These are phyloP conservation scores for Mirza zaza DNA, from an alignment of 2,113 vertebrate genomes.

Conservation along the genomic window DNA sequence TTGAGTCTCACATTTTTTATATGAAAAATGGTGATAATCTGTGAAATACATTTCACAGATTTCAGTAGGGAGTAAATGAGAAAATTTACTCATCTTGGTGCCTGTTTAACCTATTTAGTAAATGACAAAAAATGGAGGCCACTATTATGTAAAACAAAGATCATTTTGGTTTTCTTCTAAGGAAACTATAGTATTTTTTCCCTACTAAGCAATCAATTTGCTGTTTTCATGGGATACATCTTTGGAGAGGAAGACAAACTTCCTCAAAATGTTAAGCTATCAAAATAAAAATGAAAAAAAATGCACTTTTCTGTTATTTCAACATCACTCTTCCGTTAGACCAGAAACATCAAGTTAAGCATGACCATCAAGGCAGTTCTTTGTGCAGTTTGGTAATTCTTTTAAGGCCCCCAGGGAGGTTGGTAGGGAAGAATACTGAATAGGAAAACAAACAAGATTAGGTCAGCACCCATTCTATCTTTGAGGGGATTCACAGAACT, in stretches of 20 bases:
- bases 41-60: neutral
- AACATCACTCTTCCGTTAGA: slow-evolving; percentile 22
- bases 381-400: neutral
- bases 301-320: slow-evolving; percentile 32
- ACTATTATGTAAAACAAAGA: neutral
- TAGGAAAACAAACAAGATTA: slow-evolving; percentile 31
- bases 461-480: slow-evolving; percentile 11
- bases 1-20: neutral
- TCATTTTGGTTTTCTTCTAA: neutral
- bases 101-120: neutral
- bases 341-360: slow-evolving; percentile 20
- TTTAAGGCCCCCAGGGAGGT: neutral
- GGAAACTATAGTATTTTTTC: neutral
- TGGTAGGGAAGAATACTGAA: neutral
- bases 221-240: neutral
- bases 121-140: neutral
- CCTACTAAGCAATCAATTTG: neutral
- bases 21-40: neutral
- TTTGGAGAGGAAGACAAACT: neutral
- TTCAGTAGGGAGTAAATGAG: neutral
- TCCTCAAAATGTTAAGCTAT: slow-evolving; percentile 52
- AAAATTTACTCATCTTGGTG: neutral
- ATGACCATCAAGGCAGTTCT: neutral
- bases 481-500: neutral
- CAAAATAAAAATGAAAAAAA: slow-evolving; percentile 44